A percentile compares a stretch with the other conserved stretches of the same genome.
Evolutionary conservation across 2,113 vertebrate genomes (phyloP).

Genomic region (Physeter macrocephalus): DNA sequence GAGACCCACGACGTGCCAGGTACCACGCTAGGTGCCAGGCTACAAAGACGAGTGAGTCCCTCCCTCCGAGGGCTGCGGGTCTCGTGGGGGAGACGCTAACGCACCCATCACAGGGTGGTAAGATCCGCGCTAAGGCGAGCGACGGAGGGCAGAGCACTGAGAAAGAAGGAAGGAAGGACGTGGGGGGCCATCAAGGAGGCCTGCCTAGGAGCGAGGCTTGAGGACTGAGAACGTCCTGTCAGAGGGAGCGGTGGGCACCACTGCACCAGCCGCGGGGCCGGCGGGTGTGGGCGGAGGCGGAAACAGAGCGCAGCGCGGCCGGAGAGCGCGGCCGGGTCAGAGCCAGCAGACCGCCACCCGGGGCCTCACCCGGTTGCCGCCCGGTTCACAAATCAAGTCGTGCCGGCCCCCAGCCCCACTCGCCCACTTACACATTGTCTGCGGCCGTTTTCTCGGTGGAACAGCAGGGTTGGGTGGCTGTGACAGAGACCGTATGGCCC

Average conservation of each 20-base stretch:
- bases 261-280: too few species aligned
- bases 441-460: not conserved
- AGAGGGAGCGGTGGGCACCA: not conserved
- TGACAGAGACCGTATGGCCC: not conserved
- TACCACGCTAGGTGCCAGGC: fast-evolving
- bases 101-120: fast-evolving
- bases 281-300: fast-evolving
- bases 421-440: not conserved
- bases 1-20: not conserved
- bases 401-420: not conserved
- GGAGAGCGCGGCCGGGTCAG: too few species aligned
- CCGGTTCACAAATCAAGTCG: not conserved
- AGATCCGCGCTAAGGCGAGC: fast-evolving
- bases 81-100: not conserved
- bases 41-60: not conserved
- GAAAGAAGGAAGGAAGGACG: not conserved
- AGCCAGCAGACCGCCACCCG: not conserved
- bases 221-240: fast-evolving
- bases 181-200: not conserved
- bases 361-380: not conserved
- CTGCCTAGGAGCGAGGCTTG: not conserved
- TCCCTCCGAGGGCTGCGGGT: not conserved
- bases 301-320: not conserved
- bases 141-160: not conserved
- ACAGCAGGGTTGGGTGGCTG: not conserved